Percentiles rank a stretch among this genome's conserved stretches.
Evolutionary conservation across 1,140 invertebrate genomes (phyloP).

Genomic region (Drosophila yakuba): DNA sequence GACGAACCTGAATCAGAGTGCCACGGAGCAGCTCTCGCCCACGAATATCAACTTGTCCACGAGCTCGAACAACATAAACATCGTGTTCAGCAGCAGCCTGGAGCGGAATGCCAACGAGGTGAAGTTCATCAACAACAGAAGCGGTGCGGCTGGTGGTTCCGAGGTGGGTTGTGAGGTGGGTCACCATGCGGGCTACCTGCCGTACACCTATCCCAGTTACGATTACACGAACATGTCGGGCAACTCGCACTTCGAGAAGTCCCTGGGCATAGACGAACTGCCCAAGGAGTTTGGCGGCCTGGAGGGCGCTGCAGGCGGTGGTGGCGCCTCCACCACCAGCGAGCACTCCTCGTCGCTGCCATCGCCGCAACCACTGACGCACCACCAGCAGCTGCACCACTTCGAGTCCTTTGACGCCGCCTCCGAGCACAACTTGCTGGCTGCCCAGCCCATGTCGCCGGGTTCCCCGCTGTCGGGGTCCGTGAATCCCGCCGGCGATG

Average conservation of each 20-base stretch:
- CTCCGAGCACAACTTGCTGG: slow-evolving; percentile 76
- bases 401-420: slow-evolving; percentile 80
- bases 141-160: slow-evolving; percentile 2
- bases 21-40: slow-evolving; percentile 62
- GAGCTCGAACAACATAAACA: slow-evolving; percentile 83
- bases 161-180: slow-evolving; percentile 62
- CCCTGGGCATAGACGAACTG: slow-evolving; percentile 75
- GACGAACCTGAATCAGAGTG: slow-evolving; percentile 75
- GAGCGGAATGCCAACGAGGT: slow-evolving; percentile 78
- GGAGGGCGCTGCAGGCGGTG: slow-evolving; percentile 11
- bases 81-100: slow-evolving; percentile 68
- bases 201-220: slow-evolving; percentile 79
- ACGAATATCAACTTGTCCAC: slow-evolving; percentile 82
- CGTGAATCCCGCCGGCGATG: slow-evolving; percentile 72
- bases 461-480: slow-evolving; percentile 64
- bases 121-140: slow-evolving; percentile 78
- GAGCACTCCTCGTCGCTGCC: slow-evolving; percentile 76
- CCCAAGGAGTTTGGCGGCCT: slow-evolving; percentile 63
- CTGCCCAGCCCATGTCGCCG: slow-evolving; percentile 66
- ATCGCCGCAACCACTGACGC: slow-evolving; percentile 47
- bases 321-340: slow-evolving; percentile 60
- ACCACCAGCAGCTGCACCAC: slow-evolving; percentile 50
- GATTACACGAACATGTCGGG: slow-evolving; percentile 83
- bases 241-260: slow-evolving; percentile 77
- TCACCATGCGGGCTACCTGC: slow-evolving; percentile 73